Evolutionary conservation across 2,797 vertebrate genomes (phyloP), one percentile per base, ranked within the genome.

Genomic region (Sorex maritimensis): DNA sequence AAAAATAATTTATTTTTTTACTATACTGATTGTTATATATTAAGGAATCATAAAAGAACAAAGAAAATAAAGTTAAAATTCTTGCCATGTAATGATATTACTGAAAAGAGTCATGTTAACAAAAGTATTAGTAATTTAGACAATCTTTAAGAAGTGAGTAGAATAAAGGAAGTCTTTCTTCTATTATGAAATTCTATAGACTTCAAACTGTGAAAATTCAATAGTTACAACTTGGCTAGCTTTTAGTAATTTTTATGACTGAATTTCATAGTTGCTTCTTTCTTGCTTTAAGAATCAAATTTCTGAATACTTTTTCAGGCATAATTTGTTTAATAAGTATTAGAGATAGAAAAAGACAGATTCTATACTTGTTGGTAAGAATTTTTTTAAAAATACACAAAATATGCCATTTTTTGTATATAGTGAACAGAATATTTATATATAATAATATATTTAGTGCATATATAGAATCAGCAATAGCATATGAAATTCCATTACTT

Each of bases 21-120:
- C 61, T 74, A 72, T 52, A 52, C 34, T 90, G 71, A 80, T 92
- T 87, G 61, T 83, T 91, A 80, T 46, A 81, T 94, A 89, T 19
- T 26, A 26, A 96, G 90, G 55, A 90, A 89, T 93, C n/a, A 82
- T 82, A 24, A 87, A 93, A 95, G 89, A 89, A 92, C 58, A 93
- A 93, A 93, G 69, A 88, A 93, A 82, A 90, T 77, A 30, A 65
- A 82, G 28, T 69, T 58, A 83, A 87, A 92, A 87, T 26, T 86
- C 67, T 77, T 82, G 17, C 21, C 23, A 69, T 74, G 61, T 46
- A 84, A 72, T n/a, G 46, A 41, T 74, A 95, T 90, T 74, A 79
- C n/a, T 93, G 63, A 81, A 86, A 88, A 86, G 21, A 68, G 52
- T 67, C 71, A 86, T 65, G 19, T 86, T 92, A 87, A 93, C 26